Base-by-base conservation (phyloP, 2,888 invertebrate species). In the Zygogramma bicolorata region DNA sequence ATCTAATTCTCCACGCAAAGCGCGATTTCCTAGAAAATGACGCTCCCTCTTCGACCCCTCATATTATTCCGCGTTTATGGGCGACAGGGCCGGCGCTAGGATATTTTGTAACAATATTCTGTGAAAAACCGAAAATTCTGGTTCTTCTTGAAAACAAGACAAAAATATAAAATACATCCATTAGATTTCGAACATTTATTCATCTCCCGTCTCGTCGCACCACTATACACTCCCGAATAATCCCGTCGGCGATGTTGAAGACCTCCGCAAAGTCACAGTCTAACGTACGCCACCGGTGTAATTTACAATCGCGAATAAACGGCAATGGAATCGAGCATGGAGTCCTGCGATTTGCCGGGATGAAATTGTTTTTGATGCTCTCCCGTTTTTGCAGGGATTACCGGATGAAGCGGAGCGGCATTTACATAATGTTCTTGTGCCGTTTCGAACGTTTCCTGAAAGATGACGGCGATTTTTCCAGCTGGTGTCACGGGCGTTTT, bases 361-460 rank as follows among this genome's bases (percentile, higher is more conserved):
- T 80, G 83, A 80, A 84, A 84, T 84, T 83, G 84, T 84, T 85
- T 84, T 85, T 85, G 84, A 85, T 85, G 82, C 82, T 84, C 83
- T 82, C 61, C 63, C 18, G 74, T 76, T 77, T 78, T 78, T 75
- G 75, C 53, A 53, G 78, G 79, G 46, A 79, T 79, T 78, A 38
- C 22, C 61, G 25, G 25, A 29, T 46, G 63, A 63, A 46, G 42
- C 46, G 42, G 27, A 10, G 63, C 13, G 6, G 18, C 46, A 46
- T 42, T 65, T 49, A 29, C 46, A 65, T 49, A 42, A 49, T 65
- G 49, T 22, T 27, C 49, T 10, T 5, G 25, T 18, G n/a, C 49
- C 34, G 0, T 49, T 53, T 2, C 10, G 22, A 25, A 27, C 10
- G 18, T 42, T 42, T n/a, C 6, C 42, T 42, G 42, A 42, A 42